A percentile compares a stretch with the other conserved stretches of the same genome.
Evolutionary conservation across 2,888 invertebrate species (phyloP).

Genomic region (Coecobrya sp.): DNA sequence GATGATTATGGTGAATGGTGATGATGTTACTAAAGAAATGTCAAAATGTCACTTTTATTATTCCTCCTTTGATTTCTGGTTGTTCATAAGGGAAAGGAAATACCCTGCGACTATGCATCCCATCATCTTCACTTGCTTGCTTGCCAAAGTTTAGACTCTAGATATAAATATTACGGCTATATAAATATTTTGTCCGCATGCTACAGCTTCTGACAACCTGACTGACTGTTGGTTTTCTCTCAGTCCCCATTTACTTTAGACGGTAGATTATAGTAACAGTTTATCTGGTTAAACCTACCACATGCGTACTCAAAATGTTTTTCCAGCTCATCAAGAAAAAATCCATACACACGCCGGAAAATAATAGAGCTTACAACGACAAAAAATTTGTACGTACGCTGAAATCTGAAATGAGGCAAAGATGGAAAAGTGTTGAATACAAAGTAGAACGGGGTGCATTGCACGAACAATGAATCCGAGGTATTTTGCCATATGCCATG

Average conservation of each 20-base stretch:
- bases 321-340: conserved; percentile 22
- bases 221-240: neutral
- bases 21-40: conserved; percentile 56
- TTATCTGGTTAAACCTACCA: neutral
- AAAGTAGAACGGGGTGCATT: neutral
- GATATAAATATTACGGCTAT: neutral
- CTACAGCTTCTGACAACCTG: neutral
- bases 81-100: neutral
- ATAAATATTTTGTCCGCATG: neutral
- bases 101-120: neutral
- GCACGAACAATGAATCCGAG: neutral
- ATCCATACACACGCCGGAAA: neutral
- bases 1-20: conserved; percentile 5
- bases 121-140: conserved; percentile 8
- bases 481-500: neutral
- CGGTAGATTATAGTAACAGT: neutral
- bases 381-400: neutral
- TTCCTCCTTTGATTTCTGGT: conserved; percentile 36
- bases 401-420: neutral
- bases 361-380: neutral
- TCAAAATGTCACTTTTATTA: conserved; percentile 51
- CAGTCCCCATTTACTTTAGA: too few species aligned
- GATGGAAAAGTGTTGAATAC: neutral
- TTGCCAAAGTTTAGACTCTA: neutral
- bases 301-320: neutral